Conservation (phyloP, 2,113 vertebrate genomes). For the Ammodytes dubius region DNA sequence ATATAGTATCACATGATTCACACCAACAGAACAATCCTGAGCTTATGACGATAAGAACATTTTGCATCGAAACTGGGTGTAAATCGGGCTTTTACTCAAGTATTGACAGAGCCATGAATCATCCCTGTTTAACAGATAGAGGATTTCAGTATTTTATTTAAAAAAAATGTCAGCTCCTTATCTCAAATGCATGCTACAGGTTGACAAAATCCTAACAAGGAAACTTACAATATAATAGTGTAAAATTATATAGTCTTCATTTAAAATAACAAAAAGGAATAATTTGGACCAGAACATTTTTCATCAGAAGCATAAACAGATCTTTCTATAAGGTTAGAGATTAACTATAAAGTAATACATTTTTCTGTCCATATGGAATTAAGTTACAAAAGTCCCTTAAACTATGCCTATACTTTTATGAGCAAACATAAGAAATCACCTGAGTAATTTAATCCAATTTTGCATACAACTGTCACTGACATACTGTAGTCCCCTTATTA, state of each 20-base stretch:
- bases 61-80: constrained; percentile 27
- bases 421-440: constrained; percentile 73
- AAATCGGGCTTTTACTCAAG: constrained; percentile 13
- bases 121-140: constrained; percentile 10
- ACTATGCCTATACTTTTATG: constrained; percentile 25
- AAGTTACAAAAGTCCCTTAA: constrained; percentile 58
- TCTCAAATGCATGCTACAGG: constrained; percentile 34
- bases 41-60: neutral
- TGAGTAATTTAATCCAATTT: constrained; percentile 77
- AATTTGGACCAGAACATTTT: constrained; percentile 28
- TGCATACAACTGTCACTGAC: constrained; percentile 51
- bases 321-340: constrained; percentile 16
- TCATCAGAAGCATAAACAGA: constrained; percentile 9
- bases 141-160: neutral
- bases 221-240: constrained; percentile 21
- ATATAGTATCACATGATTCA: neutral
- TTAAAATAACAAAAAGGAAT: constrained; percentile 46
- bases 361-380: constrained; percentile 38
- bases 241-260: constrained; percentile 10
- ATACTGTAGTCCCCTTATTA: constrained; percentile 36
- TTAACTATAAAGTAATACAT: constrained; percentile 36
- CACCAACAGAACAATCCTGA: neutral
- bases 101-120: neutral
- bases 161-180: constrained; percentile 5
- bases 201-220: constrained; percentile 25